Percentiles rank a stretch among this genome's conserved stretches.
Evolutionary conservation across 2,113 vertebrate species (phyloP).

Genomic region (Pycnonotus jocosus): DNA sequence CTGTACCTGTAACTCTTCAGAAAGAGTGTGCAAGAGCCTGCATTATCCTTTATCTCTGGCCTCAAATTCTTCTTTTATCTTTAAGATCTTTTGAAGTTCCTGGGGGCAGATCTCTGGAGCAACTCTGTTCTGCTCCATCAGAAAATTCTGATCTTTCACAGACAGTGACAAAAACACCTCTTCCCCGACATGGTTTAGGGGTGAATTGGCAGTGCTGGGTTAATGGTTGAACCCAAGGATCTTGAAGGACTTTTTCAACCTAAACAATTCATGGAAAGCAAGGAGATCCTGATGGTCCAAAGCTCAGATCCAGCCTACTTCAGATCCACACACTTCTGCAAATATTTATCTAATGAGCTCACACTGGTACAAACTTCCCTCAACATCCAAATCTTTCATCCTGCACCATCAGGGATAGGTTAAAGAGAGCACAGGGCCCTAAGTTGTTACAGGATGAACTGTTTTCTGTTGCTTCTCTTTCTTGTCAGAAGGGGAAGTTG

Average conservation of each 20-base stretch:
- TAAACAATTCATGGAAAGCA: neutral
- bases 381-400: neutral
- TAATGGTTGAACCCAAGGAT: no score
- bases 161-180: neutral
- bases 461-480: rapidly evolving
- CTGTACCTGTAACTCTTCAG: neutral
- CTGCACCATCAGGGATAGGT: neutral
- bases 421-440: neutral
- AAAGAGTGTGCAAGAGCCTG: neutral
- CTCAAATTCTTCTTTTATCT: neutral
- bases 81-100: neutral
- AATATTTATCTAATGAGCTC: neutral
- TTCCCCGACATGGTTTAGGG: neutral
- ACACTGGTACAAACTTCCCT: neutral
- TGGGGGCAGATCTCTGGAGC: neutral
- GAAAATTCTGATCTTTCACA: neutral
- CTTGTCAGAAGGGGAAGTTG: neutral
- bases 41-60: neutral
- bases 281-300: neutral
- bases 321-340: rapidly evolving
- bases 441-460: neutral
- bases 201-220: neutral
- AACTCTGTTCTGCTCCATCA: neutral
- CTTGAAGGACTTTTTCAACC: neutral
- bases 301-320: neutral